phyloP scores from a whole-genome alignment of 2,113 vertebrate species.

The Pimephales promelas region DNA sequence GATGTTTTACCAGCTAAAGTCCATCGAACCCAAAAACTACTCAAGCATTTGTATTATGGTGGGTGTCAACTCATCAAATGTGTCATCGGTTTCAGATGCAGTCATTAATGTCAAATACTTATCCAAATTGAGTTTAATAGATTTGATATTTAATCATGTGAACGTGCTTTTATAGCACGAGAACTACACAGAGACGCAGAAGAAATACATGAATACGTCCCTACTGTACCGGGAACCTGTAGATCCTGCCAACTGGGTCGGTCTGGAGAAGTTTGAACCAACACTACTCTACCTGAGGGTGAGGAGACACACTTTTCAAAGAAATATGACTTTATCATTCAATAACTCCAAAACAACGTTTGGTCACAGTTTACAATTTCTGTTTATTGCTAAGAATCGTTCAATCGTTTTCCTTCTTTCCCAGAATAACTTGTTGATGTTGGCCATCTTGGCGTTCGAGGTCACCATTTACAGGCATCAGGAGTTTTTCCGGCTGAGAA shows the following conservation, averaged over 20 bases:
- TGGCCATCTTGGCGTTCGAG: slow-evolving; percentile 92
- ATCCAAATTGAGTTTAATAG: not conserved
- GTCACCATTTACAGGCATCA: slow-evolving; percentile 96
- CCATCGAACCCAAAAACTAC: slow-evolving; percentile 80
- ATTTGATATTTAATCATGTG: not conserved
- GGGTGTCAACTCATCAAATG: slow-evolving; percentile 35
- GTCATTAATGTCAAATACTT: not conserved
- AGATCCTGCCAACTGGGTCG: slow-evolving; percentile 93
- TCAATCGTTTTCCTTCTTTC: slow-evolving; percentile 2
- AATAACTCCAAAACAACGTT: not conserved
- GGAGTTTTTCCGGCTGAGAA: slow-evolving; percentile 88
- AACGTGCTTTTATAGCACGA: slow-evolving; percentile 47
- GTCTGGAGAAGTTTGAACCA: slow-evolving; percentile 77
- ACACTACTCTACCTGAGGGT: slow-evolving; percentile 90
- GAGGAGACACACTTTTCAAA: slow-evolving; percentile 53
- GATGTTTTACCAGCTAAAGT: slow-evolving; percentile 95
- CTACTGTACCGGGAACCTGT: slow-evolving; percentile 78
- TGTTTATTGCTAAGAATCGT: not conserved
- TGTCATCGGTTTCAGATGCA: not conserved
- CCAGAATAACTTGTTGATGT: slow-evolving; percentile 92
- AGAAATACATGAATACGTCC: slow-evolving; percentile 69
- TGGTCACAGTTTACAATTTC: no score
- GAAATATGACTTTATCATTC: not conserved
- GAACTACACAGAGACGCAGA: slow-evolving; percentile 40
- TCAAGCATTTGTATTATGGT: slow-evolving; percentile 85